Evolutionary conservation across 2,797 vertebrate genomes (phyloP).

Genomic region (Carduelis carduelis): DNA sequence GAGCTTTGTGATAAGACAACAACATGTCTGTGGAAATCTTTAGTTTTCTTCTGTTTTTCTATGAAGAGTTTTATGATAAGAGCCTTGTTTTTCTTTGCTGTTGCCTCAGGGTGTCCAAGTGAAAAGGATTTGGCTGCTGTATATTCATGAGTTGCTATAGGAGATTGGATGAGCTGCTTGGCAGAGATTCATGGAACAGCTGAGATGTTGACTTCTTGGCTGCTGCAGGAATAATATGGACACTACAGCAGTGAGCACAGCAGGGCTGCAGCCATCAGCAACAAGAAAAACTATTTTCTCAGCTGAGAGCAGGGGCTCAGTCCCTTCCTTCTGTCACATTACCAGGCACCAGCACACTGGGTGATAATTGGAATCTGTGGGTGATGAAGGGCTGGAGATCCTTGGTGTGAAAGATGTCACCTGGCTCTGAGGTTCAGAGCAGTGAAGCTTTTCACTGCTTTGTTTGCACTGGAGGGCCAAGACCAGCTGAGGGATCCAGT

Average conservation of each 20-base stretch:
- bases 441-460: neutral
- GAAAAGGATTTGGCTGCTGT: constrained; percentile 19
- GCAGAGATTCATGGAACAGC: constrained; percentile 17
- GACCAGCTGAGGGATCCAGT: neutral
- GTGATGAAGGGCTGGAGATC: neutral
- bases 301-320: neutral
- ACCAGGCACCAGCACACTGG: neutral
- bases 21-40: neutral
- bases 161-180: neutral
- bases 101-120: constrained; percentile 1
- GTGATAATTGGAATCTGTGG: neutral
- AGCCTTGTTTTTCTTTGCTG: constrained; percentile 1
- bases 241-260: neutral
- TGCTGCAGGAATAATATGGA: neutral
- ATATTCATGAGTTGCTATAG: constrained; percentile 9
- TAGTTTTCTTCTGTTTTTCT: neutral
- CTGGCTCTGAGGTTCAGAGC: neutral
- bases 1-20: neutral
- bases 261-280: neutral
- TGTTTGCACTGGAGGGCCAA: neutral
- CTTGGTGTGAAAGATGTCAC: neutral
- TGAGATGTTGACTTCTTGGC: constrained; percentile 36
- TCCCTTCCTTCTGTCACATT: neutral
- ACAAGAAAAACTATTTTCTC: neutral
- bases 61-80: neutral